Percentiles rank a stretch among this genome's conserved stretches.
Conservation (phyloP, 2,888 invertebrate species). For the Sphaeridia pumilis region DNA sequence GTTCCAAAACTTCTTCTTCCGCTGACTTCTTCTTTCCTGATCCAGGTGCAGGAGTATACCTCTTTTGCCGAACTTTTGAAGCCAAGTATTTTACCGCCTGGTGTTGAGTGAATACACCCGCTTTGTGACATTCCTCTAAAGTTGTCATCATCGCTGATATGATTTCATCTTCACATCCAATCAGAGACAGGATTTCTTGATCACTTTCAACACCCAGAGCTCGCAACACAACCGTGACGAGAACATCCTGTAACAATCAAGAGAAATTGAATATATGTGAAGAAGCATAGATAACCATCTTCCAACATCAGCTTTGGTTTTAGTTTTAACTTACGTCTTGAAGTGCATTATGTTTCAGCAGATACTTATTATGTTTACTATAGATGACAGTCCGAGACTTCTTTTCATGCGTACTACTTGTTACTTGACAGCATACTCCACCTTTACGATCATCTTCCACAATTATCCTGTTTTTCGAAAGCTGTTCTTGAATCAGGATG, state of each 20-base stretch:
- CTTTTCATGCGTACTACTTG: slow-evolving; percentile 75
- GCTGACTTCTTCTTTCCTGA: slow-evolving; percentile 49
- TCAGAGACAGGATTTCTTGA: slow-evolving; percentile 56
- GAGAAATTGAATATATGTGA: neutral
- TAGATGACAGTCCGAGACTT: slow-evolving; percentile 91
- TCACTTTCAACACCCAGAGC: slow-evolving; percentile 92
- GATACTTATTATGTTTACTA: slow-evolving; percentile 80
- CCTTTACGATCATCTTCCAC: slow-evolving; percentile 80
- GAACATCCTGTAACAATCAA: slow-evolving; percentile 84
- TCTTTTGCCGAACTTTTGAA: slow-evolving; percentile 48
- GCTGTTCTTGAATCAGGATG: slow-evolving; percentile 94
- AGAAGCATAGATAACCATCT: too few species aligned
- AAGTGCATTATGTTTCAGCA: slow-evolving; percentile 86
- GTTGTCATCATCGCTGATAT: slow-evolving; percentile 73
- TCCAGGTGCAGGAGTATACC: slow-evolving; percentile 47
- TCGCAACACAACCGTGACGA: slow-evolving; percentile 84
- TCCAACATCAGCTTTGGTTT: too few species aligned
- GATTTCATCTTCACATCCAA: slow-evolving; percentile 69
- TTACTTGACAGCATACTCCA: slow-evolving; percentile 61
- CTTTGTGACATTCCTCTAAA: slow-evolving; percentile 73
- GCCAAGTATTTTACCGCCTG: slow-evolving; percentile 59
- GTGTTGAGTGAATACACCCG: slow-evolving; percentile 75
- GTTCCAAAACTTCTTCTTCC: slow-evolving; percentile 81
- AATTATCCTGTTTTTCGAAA: slow-evolving; percentile 93
- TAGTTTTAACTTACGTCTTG: slow-evolving; percentile 71